These are phyloP conservation scores for Pycnonotus jocosus DNA, from an alignment of 2,113 vertebrate species.

Conservation along the genomic window DNA sequence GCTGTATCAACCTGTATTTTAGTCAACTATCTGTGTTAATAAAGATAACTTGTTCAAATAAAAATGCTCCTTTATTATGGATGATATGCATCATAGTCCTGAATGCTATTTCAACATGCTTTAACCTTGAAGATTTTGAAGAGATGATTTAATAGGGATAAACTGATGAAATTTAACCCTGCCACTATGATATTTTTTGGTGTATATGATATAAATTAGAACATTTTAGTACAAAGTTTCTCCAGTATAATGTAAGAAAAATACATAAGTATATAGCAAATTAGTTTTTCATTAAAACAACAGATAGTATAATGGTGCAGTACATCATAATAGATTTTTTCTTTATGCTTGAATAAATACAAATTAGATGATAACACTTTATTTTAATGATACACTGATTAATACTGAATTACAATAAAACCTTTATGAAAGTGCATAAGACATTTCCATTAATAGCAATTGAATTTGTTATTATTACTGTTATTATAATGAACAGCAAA, in stretches of 20 bases:
- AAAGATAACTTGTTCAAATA: background rate
- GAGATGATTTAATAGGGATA: background rate
- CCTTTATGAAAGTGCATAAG: conserved; percentile 8
- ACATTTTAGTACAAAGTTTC: background rate
- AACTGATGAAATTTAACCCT: background rate
- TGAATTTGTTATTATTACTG: conserved; percentile 58
- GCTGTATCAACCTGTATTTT: background rate
- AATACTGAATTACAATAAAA: conserved; percentile 56
- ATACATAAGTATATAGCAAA: background rate
- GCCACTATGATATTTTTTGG: background rate
- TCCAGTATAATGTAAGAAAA: background rate
- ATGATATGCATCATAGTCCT: background rate
- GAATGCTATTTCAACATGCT: background rate
- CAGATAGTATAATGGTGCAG: background rate
- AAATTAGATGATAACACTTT: conserved; percentile 45
- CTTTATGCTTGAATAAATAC: conserved; percentile 49
- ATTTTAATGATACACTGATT: conserved; percentile 53
- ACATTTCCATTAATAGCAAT: conserved; percentile 49
- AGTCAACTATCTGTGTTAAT: background rate
- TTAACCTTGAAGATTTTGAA: background rate
- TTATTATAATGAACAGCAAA: conserved; percentile 44
- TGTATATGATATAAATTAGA: background rate
- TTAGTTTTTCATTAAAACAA: background rate
- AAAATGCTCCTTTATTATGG: background rate
- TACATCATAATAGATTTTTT: background rate